Base-by-base conservation (phyloP, 2,888 invertebrate species). In the Platycnemis pennipes region DNA sequence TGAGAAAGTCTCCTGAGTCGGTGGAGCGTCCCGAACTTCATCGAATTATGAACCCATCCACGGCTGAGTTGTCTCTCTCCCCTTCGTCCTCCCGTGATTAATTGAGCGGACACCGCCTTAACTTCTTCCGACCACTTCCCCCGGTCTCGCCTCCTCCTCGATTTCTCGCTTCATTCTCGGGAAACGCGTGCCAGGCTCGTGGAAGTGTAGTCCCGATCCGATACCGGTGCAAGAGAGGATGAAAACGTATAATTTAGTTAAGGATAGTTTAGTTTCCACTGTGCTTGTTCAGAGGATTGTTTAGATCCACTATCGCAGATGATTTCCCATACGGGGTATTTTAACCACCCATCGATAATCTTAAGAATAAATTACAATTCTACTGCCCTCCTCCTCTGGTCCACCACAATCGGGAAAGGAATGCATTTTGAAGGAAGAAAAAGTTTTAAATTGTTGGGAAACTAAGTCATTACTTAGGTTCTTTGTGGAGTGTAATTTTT, bases 61-160 rank as follows among this genome's bases (percentile, higher is more conserved):
- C 8, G 77, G 37, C 13, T 77, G 31, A 77, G 31, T 37, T 3
- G 37, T 2, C 37, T 37, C 77, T 3, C 37, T 26, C 16, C 49
- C 49, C 11, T 49, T 19, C 19, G 19, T 0, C 49, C 37, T 77
- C 37, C 77, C 77, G 77, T 37, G 77, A 77, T 77, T 77, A 77
- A 77, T 77, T 77, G 77, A 77, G 31, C 37, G 77, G 37, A 11
- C 63, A 4, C 77, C 77, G 77, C 37, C 37, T 77, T 77, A 77
- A 77, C 77, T 77, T 77, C 77, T 77, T 77, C 77, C 77, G 77
- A 37, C 77, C 13, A 37, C 77, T 77, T 37, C 37, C 26, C 63
- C 26, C 2, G 26, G n/a, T 7, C 26, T 26, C 16, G n/a, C 63
- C n/a, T 22, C 22, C 13, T 77, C 11, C 77, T 37, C 13, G 1